Percentiles rank a stretch among this genome's conserved stretches.
Conservation (phyloP, 2,113 vertebrate species). For the Glareola pratincola region DNA sequence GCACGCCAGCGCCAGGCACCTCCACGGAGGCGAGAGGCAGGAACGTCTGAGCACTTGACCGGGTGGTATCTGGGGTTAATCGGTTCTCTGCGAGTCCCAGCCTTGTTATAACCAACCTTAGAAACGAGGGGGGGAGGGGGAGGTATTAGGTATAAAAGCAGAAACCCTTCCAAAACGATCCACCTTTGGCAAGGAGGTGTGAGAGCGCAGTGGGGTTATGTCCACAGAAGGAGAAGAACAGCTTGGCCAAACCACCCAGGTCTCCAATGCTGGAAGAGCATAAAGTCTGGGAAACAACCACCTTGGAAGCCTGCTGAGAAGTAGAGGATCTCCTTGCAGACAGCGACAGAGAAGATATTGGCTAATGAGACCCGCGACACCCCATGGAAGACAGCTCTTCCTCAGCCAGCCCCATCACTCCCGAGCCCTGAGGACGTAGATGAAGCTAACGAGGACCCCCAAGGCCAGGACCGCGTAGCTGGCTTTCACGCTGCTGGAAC, state of each 20-base stretch:
- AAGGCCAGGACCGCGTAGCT: neutral
- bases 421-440: conserved; percentile 4
- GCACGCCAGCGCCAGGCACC: neutral
- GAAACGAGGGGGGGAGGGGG: neutral
- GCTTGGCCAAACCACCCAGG: neutral
- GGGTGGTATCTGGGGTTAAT: neutral
- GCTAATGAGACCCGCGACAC: neutral
- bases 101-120: conserved; percentile 34
- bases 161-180: conserved; percentile 49
- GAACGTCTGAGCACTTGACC: neutral
- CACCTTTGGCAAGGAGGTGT: conserved; percentile 27
- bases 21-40: neutral
- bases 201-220: conserved; percentile 15
- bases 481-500: neutral
- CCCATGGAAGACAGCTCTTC: neutral
- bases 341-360: conserved; percentile 37
- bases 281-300: conserved; percentile 48
- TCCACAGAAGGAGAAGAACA: conserved; percentile 26
- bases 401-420: neutral
- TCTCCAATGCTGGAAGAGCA: conserved; percentile 44
- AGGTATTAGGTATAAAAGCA: conserved; percentile 53
- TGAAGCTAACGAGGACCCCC: neutral
- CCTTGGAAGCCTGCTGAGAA: conserved; percentile 41
- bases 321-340: conserved; percentile 37
- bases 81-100: neutral